A percentile compares a stretch with the other conserved stretches of the same genome.
phyloP scores from a whole-genome alignment of 2,888 invertebrate genomes.

The Ganaspis brasiliensis region DNA sequence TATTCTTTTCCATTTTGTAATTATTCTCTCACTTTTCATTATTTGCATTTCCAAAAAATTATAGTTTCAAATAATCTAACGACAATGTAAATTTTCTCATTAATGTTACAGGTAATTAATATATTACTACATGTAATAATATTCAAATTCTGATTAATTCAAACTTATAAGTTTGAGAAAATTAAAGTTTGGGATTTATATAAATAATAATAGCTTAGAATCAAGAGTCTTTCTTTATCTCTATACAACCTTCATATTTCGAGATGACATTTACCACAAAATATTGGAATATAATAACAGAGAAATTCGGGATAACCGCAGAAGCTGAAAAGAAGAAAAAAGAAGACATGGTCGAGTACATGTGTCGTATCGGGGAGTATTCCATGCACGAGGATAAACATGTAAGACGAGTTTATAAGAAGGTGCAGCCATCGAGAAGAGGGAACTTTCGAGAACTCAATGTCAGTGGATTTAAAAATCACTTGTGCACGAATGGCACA shows the following conservation, averaged over 20 bases:
- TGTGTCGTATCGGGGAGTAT: slow-evolving; percentile 14
- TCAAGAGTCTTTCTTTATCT: too few relatives aligned
- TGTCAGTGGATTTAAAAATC: slow-evolving; percentile 36
- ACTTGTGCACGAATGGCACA: slow-evolving; percentile 34
- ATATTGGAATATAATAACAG: slow-evolving; percentile 33
- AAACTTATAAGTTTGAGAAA: too few relatives aligned
- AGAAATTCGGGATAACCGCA: slow-evolving; percentile 11
- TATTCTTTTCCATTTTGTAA: too few relatives aligned
- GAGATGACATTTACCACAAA: slow-evolving; percentile 5
- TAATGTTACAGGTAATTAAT: too few relatives aligned
- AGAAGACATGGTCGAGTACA: slow-evolving; percentile 15
- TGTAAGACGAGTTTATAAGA: slow-evolving; percentile 13
- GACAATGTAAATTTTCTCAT: too few relatives aligned
- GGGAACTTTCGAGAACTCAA: background rate
- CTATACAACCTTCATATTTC: background rate
- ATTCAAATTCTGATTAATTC: too few relatives aligned
- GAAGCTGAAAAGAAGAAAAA: background rate
- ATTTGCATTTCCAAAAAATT: too few relatives aligned
- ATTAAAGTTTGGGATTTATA: too few relatives aligned
- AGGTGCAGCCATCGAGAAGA: background rate
- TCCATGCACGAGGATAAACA: slow-evolving; percentile 18
- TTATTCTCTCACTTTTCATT: too few relatives aligned
- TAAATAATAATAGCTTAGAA: too few relatives aligned
- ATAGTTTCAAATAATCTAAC: too few relatives aligned
- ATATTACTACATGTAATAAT: too few relatives aligned